Conservation (phyloP, 23 tunicate species). For the Clavelina lepadiformis region DNA sequence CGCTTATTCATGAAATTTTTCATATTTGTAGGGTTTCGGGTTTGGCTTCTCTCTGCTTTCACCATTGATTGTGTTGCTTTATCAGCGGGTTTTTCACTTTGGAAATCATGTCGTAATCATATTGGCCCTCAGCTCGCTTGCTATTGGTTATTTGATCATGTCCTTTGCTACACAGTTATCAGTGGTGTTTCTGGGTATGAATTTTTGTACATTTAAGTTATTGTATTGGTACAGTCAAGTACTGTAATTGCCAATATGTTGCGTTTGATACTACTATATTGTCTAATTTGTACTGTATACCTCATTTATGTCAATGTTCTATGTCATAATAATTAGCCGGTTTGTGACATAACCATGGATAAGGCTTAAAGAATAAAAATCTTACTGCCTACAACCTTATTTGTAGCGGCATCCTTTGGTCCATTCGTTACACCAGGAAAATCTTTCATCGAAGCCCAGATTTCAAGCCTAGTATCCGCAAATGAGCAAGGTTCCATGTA, state of each 20-base stretch:
- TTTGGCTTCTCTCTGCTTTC: slow-evolving; percentile 15
- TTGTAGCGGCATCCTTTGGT: slow-evolving; percentile 35
- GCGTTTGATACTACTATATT: background rate
- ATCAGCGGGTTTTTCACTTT: slow-evolving; percentile 15
- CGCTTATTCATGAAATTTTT: background rate
- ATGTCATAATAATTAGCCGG: too few relatives aligned
- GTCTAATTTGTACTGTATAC: background rate
- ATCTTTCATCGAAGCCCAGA: slow-evolving; percentile 61
- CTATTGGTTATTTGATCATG: slow-evolving; percentile 5
- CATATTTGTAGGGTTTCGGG: slow-evolving; percentile 20
- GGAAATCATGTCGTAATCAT: slow-evolving; percentile 18
- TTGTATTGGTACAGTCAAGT: too few relatives aligned
- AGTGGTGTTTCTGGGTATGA: slow-evolving; percentile 39
- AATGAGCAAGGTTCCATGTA: slow-evolving; percentile 63
- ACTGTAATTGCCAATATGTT: too few relatives aligned
- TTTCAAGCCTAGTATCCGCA: slow-evolving; percentile 58
- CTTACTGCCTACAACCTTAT: background rate
- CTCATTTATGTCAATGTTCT: background rate
- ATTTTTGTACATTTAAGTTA: too few relatives aligned
- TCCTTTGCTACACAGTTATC: slow-evolving; percentile 9
- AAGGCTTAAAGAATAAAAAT: too few relatives aligned
- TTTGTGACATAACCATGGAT: too few relatives aligned
- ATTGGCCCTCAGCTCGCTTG: background rate
- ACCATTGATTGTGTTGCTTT: slow-evolving; percentile 23
- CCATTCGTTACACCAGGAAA: slow-evolving; percentile 23